A percentile compares a stretch with the other conserved stretches of the same genome.
Evolutionary conservation across 1,140 invertebrate genomes (phyloP).

Genomic region (Aphaenogaster rudis): DNA sequence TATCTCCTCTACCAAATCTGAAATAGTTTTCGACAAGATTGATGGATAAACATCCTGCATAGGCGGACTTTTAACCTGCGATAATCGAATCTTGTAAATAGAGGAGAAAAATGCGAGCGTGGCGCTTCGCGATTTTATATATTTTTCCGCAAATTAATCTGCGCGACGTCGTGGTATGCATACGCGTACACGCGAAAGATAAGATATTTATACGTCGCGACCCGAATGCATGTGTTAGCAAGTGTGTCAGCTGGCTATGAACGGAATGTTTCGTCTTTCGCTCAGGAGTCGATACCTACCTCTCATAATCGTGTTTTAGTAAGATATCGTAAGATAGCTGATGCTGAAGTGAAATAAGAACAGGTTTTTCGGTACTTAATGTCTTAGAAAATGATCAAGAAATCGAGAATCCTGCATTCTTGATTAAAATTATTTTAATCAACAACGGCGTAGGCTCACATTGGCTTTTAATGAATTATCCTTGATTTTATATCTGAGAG

Average conservation of each 20-base stretch:
- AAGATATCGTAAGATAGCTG: background rate
- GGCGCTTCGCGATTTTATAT: background rate
- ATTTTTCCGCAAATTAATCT: constrained; percentile 36
- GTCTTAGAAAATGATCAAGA: background rate
- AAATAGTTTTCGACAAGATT: background rate
- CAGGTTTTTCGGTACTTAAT: background rate
- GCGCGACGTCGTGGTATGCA: background rate
- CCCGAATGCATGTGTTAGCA: constrained; percentile 56
- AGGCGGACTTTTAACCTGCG: constrained; percentile 3
- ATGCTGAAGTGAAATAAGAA: constrained; percentile 3
- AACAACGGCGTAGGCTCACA: no score
- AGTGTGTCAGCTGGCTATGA: constrained; percentile 48
- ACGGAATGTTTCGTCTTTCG: constrained; percentile 46
- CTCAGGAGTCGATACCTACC: constrained; percentile 13
- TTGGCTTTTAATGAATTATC: no score
- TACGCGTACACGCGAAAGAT: constrained; percentile 9
- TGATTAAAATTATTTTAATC: background rate
- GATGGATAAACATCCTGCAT: background rate
- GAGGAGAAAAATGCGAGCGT: background rate
- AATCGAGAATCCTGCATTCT: background rate
- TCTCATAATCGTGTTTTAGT: background rate
- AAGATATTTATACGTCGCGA: constrained; percentile 59
- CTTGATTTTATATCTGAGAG: no score
- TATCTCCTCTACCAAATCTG: background rate
- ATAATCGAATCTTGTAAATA: background rate